These are phyloP conservation scores for Chaenogobius annularis DNA, from an alignment of 2,113 vertebrate genomes.

Conservation along the genomic window DNA sequence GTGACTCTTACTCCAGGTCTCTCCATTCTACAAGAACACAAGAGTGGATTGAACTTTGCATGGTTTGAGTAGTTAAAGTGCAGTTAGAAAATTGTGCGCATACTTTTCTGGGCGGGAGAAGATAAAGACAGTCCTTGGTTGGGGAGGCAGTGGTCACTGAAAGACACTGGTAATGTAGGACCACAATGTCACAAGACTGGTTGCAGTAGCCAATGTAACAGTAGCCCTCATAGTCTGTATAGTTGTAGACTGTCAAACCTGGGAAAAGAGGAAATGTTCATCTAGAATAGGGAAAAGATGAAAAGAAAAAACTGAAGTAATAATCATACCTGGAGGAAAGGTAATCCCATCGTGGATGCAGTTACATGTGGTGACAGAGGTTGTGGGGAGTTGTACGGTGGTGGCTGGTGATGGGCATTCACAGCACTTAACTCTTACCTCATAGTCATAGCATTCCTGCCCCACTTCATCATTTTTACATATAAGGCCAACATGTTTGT, in stretches of 20 bases:
- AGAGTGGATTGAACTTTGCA: not conserved
- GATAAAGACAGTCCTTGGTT: not conserved
- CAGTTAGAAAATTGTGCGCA: not conserved
- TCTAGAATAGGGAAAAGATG: not conserved
- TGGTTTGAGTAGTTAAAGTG: not conserved
- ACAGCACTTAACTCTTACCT: slow-evolving; percentile 57
- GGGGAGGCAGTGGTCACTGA: not conserved
- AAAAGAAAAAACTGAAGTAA: slow-evolving; percentile 11
- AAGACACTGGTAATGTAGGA: not conserved
- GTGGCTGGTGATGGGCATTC: not conserved
- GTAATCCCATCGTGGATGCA: slow-evolving; percentile 13
- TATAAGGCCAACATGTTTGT: slow-evolving; percentile 38
- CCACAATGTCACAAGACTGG: slow-evolving; percentile 51
- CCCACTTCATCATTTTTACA: slow-evolving; percentile 59
- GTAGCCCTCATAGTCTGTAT: slow-evolving; percentile 70
- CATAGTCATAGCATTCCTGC: slow-evolving; percentile 62
- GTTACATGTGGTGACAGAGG: fast-evolving
- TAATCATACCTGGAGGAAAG: slow-evolving; percentile 35
- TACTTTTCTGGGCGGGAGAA: slow-evolving; percentile 41
- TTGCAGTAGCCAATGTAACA: slow-evolving; percentile 73
- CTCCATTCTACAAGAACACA: slow-evolving; percentile 70
- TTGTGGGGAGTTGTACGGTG: not conserved
- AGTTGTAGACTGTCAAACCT: slow-evolving; percentile 79
- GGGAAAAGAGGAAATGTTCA: not conserved
- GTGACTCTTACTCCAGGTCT: slow-evolving; percentile 72